phyloP scores from a whole-genome alignment of 2,797 vertebrate genomes.

The Falco concolor region DNA sequence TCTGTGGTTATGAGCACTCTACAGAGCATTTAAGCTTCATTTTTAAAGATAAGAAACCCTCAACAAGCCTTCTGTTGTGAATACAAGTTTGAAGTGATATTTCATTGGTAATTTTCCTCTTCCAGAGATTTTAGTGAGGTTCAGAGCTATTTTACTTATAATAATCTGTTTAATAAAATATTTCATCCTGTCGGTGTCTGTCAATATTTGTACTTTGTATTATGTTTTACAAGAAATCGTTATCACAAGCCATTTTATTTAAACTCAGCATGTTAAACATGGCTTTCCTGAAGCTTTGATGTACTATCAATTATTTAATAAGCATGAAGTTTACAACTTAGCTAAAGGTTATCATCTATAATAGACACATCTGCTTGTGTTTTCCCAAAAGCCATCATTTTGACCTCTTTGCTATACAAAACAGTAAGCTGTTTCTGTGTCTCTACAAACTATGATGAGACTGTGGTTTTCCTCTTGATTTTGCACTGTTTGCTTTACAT shows the following conservation, averaged over 20 bases:
- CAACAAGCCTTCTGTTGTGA: not conserved
- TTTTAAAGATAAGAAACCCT: conserved; percentile 7
- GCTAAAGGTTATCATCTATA: conserved; percentile 15
- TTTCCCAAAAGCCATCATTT: not conserved
- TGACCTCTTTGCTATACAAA: not conserved
- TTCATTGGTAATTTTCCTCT: not conserved
- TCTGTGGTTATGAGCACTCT: conserved; percentile 51
- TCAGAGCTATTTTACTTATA: not conserved
- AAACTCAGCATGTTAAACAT: not conserved
- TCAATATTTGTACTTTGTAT: not conserved
- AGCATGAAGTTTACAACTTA: not conserved
- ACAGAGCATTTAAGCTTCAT: not conserved
- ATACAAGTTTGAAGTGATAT: not conserved
- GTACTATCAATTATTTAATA: conserved; percentile 23
- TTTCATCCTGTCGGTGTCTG: not conserved
- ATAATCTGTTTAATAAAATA: not conserved
- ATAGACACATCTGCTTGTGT: not conserved
- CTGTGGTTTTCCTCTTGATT: not conserved
- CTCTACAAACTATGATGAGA: not conserved
- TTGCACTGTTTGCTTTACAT: not conserved
- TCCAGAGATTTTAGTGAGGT: not conserved
- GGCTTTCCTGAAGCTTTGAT: not conserved
- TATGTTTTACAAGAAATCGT: not conserved
- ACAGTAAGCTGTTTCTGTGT: not conserved
- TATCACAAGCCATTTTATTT: not conserved